Base-by-base conservation (phyloP, 1,140 invertebrate species). In the Monomorium pharaonis region DNA sequence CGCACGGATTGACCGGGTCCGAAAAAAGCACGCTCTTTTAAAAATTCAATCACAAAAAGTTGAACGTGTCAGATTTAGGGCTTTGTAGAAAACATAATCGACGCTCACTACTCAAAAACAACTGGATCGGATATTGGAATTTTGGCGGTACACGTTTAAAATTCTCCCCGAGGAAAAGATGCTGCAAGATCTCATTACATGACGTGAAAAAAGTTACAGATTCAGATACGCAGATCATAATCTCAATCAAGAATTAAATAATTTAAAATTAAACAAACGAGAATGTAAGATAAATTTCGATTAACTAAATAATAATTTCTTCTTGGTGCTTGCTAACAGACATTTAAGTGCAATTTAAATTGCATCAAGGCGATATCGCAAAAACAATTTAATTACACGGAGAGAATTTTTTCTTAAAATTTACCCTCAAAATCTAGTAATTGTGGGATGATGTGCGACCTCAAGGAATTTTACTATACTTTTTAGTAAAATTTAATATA, bases 21-120 rank as follows among this genome's bases (percentile, higher is more conserved):
- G 74, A 65, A 85, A 87, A 87, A 77, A 75, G 81, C 89, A 69
- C 58, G 0, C 44, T 62, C 47, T 77, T n/a, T 65, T 56, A 49
- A 42, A 33, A 18, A 3, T 67, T 69, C n/a, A 47, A 65, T 24
- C 18, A 24, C n/a, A 80, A 80, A 67, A 69, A 80, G 5, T n/a
- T 65, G 30, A 21, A 51, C 47, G 62, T 69, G 21, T 27, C 24
- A 37, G 10, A 51, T 80, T 67, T 51, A 54, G 47, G 14, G 14
- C 33, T 58, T 18, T 42, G 27, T 16, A 49, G 12, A 78, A 51
- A 49, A 65, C 30, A 33, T 21, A 30, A 18, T 49, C 24, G 1
- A 7, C 18, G 37, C 2, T 2, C 27, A 9, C 47, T 51, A 51
- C 9, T 7, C 16, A 33, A 51, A 51, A 12, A 21, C 1, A 27